Base-by-base conservation (phyloP, 2,888 invertebrate genomes). In the Sinohyriopsis cumingii region DNA sequence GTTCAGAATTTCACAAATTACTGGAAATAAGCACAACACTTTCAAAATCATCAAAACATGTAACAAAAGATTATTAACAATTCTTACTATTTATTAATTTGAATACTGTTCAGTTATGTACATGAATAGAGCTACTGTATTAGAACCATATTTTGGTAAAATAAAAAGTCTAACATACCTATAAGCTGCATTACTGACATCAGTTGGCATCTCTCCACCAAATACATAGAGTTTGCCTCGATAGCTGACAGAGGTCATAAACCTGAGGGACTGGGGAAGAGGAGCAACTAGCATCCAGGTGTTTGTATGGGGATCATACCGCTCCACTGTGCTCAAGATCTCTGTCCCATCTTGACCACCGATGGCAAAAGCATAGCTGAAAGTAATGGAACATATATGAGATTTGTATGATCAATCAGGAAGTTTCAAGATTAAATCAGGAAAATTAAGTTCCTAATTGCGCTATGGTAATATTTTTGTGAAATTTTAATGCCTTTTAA, bases 281-380 rank as follows among this genome's bases (percentile, higher is more conserved):
- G 85, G 81, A 0, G 85, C 82, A 59, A 91, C 90, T 55, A 88
- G 76, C 22, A 84, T 85, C 92, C 92, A 92, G 0, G 86, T 83
- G 80, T 92, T 92, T 7, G 87, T 87, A 55, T 83, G 83, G 1
- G 90, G 90, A 80, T 92, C 91, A 79, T 91, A 92, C 0, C 90
- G 82, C 79, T 92, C 92, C 5, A 92, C 91, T 55, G 89, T 87
- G 71, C 88, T 90, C 56, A 92, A 82, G 20, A 85, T 82, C 53
- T 84, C 84, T 9, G 90, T 83, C 1, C 91, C 91, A 83, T 91
- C 91, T 88, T 91, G 91, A 5, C 92, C 92, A 20, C 92, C 92
- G 55, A 92, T 90, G 56, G 92, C 92, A 86, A 91, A 92, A 9
- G 91, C 85, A 72, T 71, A 85, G 6, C 89, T 89, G 75, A 22